Base-by-base conservation (phyloP, 2,113 vertebrate genomes). In the Petroica traversi region DNA sequence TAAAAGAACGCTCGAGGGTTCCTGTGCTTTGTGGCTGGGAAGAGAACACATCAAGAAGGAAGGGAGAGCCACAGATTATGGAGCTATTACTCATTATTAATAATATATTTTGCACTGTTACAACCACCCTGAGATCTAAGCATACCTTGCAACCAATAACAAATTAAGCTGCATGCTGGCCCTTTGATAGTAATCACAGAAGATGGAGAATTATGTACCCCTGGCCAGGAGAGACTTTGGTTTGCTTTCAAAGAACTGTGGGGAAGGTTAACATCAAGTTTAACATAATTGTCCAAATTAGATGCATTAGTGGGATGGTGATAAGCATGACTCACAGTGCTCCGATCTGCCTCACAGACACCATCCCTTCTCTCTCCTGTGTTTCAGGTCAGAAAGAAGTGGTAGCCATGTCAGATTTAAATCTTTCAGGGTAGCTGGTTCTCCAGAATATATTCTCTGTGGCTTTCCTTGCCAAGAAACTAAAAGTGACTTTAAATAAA, bases 21-120 rank as follows among this genome's bases (percentile, higher is more conserved):
- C 67, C 64, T 72, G 45, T 82, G 49, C 23, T 82, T 85, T 92
- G 45, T 79, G 63, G 68, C 54, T 71, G 59, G 18, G 25, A 57
- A 83, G 34, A 82, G 34, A 94, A 89, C 40, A 86, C 67, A 61
- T 68, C 61, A 88, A 54, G 68, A 69, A 91, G 28, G 29, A 94
- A 43, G 14, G 33, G 51, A 94, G 7, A 88, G 19, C 54, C 8
- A 4, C 71, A 73, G 55, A 86, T 92, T 88, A 49, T 24, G 45
- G 62, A 80, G 51, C 4, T 79, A 66, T 92, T 93, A 61, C 38
- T 92, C 71, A 49, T 77, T 94, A 80, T 90, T 93, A 93, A 79
- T 80, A 64, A 72, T 36, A 68, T 88, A 88, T 94, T 95, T 93
- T 75, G 14, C 40, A 77, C 24, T 18, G 19, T 36, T 95, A 63